These are phyloP conservation scores for Cryptus viduatorius DNA, from an alignment of 2,888 invertebrate genomes.

Conservation along the genomic window DNA sequence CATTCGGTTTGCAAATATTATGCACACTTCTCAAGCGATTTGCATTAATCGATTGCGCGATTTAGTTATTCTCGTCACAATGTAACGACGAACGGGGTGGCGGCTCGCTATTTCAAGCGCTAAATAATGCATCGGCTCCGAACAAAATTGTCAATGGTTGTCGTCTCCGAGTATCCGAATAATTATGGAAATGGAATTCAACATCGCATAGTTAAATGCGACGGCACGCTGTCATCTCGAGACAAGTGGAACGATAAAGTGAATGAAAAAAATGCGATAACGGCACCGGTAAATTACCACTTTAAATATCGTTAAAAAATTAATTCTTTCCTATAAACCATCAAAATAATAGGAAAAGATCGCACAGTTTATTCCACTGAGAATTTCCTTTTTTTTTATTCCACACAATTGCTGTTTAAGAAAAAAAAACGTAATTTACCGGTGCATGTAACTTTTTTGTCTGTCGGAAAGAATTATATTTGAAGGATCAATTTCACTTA, in stretches of 20 bases:
- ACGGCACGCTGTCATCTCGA: background rate
- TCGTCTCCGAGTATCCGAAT: background rate
- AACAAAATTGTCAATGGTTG: conserved; percentile 18
- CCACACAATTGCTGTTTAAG: background rate
- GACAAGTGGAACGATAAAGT: background rate
- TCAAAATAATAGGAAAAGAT: background rate
- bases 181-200: background rate
- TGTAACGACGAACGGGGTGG: background rate
- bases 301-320: background rate
- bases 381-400: background rate
- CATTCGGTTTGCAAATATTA: conserved; percentile 25
- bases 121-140: conserved; percentile 34
- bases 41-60: conserved; percentile 10
- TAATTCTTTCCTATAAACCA: background rate
- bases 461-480: conserved; percentile 13
- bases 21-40: background rate
- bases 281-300: background rate
- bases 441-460: background rate
- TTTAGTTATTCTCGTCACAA: conserved; percentile 5
- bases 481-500: conserved; percentile 1
- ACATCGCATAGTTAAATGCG: background rate
- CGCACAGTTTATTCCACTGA: background rate
- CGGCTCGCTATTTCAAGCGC: background rate
- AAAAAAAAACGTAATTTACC: background rate
- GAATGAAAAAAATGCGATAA: background rate